These are phyloP conservation scores for Tenthredo amoena DNA, from an alignment of 2,888 invertebrate genomes.

Conservation along the genomic window DNA sequence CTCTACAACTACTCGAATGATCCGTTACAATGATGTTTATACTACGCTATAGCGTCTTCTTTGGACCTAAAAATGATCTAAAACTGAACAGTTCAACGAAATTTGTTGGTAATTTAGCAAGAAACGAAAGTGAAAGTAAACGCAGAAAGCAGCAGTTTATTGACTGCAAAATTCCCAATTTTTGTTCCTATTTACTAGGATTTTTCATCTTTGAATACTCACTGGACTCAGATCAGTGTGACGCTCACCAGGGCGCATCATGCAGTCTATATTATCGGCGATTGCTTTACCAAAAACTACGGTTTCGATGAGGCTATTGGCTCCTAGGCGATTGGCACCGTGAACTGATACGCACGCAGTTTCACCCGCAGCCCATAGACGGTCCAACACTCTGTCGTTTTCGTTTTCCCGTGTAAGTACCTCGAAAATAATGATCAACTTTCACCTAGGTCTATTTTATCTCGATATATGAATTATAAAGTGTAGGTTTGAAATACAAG, in stretches of 20 bases:
- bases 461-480: neutral
- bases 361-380: constrained; percentile 97
- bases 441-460: neutral
- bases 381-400: constrained; percentile 87
- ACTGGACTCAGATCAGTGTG: constrained; percentile 86
- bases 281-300: constrained; percentile 99
- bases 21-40: neutral
- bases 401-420: constrained; percentile 83
- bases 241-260: constrained; percentile 91
- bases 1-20: neutral
- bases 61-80: neutral
- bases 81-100: neutral
- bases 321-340: constrained; percentile 98
- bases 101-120: neutral
- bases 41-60: neutral
- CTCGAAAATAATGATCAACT: constrained; percentile 64
- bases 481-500: constrained; percentile 1
- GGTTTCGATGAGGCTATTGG: constrained; percentile 97
- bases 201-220: constrained; percentile 66
- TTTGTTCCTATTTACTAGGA: neutral
- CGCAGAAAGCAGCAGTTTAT: neutral
- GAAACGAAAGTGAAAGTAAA: neutral
- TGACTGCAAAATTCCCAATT: neutral
- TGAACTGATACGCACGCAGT: constrained; percentile 97
- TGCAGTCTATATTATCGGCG: constrained; percentile 92